A percentile compares a stretch with the other conserved stretches of the same genome.
These are phyloP conservation scores for Crypturellus undulatus DNA, from an alignment of 2,113 vertebrate genomes.

Conservation along the genomic window DNA sequence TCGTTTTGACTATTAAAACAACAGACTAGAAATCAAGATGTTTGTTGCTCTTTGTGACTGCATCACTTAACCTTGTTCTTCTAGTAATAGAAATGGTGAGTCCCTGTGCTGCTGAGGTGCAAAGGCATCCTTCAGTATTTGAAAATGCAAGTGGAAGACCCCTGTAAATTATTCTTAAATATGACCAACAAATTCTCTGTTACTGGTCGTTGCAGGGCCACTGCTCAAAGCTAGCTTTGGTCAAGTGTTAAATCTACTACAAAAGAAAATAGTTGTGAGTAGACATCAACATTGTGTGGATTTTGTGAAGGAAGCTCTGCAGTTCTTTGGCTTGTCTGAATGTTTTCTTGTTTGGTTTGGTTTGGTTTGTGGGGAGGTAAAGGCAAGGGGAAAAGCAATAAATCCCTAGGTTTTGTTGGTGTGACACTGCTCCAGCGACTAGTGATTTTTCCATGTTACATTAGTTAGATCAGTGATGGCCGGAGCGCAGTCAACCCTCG, in stretches of 20 bases:
- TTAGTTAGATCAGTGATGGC: background rate
- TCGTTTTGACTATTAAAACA: slow-evolving; percentile 35
- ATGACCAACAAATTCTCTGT: background rate
- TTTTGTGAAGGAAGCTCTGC: background rate
- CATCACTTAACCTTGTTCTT: slow-evolving; percentile 29
- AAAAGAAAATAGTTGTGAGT: background rate
- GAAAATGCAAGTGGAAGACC: background rate
- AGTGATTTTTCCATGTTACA: slow-evolving; percentile 16
- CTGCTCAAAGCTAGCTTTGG: background rate
- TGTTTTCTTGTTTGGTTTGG: background rate
- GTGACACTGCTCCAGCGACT: background rate
- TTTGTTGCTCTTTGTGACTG: slow-evolving; percentile 47
- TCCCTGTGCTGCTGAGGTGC: background rate
- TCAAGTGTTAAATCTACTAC: slow-evolving; percentile 17
- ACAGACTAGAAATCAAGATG: slow-evolving; percentile 34
- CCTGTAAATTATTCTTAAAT: slow-evolving; percentile 16
- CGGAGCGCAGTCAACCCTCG: background rate
- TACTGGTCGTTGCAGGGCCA: background rate
- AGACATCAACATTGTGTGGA: background rate
- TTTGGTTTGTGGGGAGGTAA: background rate
- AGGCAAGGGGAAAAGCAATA: slow-evolving; percentile 35
- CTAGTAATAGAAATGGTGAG: background rate
- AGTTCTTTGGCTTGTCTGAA: background rate
- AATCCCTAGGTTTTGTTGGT: slow-evolving; percentile 21
- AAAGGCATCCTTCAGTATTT: background rate